Evolutionary conservation across 2,888 invertebrate species (phyloP).

Genomic region (Oegoconia quadripuncta): DNA sequence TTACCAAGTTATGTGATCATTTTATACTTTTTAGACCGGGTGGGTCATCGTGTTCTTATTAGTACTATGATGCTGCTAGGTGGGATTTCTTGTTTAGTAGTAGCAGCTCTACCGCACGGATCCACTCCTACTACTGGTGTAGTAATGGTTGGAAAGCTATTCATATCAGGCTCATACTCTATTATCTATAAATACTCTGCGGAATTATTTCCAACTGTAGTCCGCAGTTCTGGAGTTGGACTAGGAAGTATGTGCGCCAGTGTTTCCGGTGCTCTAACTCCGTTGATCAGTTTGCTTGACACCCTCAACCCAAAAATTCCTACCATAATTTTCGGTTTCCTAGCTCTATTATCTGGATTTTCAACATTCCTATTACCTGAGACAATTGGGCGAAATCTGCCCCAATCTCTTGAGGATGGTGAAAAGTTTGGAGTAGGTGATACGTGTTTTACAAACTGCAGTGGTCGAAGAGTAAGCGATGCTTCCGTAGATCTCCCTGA

Average conservation of each 20-base stretch:
- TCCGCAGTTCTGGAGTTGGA: constrained; percentile 90
- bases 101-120: constrained; percentile 84
- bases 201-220: constrained; percentile 91
- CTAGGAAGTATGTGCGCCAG: constrained; percentile 92
- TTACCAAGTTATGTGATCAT: constrained; percentile 88
- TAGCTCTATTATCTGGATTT: constrained; percentile 86
- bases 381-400: constrained; percentile 89
- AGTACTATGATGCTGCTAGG: constrained; percentile 89
- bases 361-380: constrained; percentile 87
- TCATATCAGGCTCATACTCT: constrained; percentile 91
- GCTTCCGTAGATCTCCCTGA: constrained; percentile 58
- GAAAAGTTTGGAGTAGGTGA: constrained; percentile 91
- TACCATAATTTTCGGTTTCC: constrained; percentile 85
- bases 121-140: constrained; percentile 80
- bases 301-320: constrained; percentile 89
- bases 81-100: constrained; percentile 86
- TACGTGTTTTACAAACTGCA: constrained; percentile 87
- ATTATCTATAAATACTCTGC: constrained; percentile 93
- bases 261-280: constrained; percentile 88
- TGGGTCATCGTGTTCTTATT: constrained; percentile 87
- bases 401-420: constrained; percentile 90
- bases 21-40: constrained; percentile 85
- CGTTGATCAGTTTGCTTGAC: constrained; percentile 87
- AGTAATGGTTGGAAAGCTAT: constrained; percentile 89
- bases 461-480: constrained; percentile 59